Percentiles rank a stretch among this genome's conserved stretches.
phyloP scores from a whole-genome alignment of 2,888 invertebrate species.

The Idaea aversata region DNA sequence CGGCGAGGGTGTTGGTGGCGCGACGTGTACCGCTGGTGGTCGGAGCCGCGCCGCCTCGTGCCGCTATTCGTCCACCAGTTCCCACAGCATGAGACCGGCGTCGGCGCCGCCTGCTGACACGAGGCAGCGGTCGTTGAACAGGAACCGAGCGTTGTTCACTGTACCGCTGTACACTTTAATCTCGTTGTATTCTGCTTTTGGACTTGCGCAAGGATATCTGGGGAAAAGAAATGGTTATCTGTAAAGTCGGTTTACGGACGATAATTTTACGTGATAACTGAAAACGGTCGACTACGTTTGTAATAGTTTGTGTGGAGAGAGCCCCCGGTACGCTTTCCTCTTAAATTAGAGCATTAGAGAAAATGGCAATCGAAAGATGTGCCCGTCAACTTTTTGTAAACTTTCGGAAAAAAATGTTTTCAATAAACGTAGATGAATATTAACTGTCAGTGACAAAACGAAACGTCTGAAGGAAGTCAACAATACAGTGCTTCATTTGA shows the following conservation, averaged over 20 bases:
- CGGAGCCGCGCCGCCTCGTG: conserved; percentile 52
- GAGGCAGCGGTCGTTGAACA: conserved; percentile 92
- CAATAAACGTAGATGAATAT: no score
- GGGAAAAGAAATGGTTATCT: conserved; percentile 18
- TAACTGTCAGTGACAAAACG: no score
- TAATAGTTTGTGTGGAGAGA: no score
- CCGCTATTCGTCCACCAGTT: conserved; percentile 88
- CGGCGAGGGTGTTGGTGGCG: conserved; percentile 68
- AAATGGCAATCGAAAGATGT: no score
- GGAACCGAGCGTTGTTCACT: conserved; percentile 89
- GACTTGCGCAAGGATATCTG: conserved; percentile 92
- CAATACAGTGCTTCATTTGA: no score
- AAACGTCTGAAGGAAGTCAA: no score
- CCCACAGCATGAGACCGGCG: conserved; percentile 95
- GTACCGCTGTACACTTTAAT: conserved; percentile 93
- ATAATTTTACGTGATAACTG: no score
- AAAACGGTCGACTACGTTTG: no score
- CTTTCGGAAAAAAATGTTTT: no score
- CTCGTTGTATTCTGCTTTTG: conserved; percentile 93
- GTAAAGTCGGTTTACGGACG: not conserved
- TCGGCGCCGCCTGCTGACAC: conserved; percentile 93
- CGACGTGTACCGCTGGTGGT: conserved; percentile 62
- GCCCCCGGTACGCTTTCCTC: no score
- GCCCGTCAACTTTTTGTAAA: no score
- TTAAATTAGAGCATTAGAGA: no score